A percentile compares a stretch with the other conserved stretches of the same genome.
These are phyloP conservation scores for Anas acuta DNA, from an alignment of 2,797 vertebrate genomes.

Conservation along the genomic window DNA sequence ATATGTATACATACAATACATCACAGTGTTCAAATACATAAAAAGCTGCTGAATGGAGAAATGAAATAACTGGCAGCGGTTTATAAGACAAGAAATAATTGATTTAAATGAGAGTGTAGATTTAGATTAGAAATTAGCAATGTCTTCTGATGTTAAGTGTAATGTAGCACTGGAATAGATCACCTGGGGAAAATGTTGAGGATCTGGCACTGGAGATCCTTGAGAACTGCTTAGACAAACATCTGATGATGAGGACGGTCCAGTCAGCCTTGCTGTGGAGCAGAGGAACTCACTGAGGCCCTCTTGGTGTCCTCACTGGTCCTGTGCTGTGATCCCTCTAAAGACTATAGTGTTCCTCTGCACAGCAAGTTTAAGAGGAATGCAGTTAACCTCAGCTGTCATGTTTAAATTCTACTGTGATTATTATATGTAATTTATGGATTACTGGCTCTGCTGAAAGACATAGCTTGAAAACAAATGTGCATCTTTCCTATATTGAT, in stretches of 20 bases:
- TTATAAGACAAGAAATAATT: not conserved
- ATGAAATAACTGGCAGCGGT: not conserved
- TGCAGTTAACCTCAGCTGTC: not conserved
- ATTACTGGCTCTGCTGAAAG: not conserved
- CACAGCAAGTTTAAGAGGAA: not conserved
- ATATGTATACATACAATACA: too few relatives aligned
- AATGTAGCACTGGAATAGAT: not conserved
- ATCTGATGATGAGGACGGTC: not conserved
- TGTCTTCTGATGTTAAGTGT: not conserved
- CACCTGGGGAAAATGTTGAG: not conserved
- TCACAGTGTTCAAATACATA: not conserved
- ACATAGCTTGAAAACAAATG: not conserved
- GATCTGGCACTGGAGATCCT: not conserved
- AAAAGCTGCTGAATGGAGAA: not conserved
- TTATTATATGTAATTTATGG: not conserved
- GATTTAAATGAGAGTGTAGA: not conserved
- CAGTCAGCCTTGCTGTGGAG: rapidly evolving
- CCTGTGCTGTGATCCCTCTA: not conserved
- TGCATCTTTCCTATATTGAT: not conserved
- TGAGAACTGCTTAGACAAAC: not conserved
- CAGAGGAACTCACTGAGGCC: not conserved
- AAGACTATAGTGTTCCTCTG: not conserved
- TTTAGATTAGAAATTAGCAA: not conserved
- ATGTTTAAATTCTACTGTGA: not conserved
- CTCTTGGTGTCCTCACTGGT: not conserved